These are phyloP conservation scores for Plectropomus leopardus DNA, from an alignment of 2,113 vertebrate genomes.

Conservation along the genomic window DNA sequence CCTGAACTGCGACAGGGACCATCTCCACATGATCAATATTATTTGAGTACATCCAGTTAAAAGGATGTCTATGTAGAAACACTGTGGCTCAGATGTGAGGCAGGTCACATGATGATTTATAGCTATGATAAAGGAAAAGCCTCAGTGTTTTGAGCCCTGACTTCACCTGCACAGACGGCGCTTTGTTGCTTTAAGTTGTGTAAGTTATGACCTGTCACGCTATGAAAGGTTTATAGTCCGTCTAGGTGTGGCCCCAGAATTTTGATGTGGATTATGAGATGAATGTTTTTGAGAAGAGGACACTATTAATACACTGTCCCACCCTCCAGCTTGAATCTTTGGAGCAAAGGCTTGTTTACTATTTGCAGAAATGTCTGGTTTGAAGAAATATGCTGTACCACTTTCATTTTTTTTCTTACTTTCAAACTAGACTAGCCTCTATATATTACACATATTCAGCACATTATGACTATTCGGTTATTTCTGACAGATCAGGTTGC, in stretches of 20 bases:
- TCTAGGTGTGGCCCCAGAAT: slow-evolving; percentile 60
- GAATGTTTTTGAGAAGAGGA: slow-evolving; percentile 41
- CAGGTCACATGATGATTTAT: slow-evolving; percentile 68
- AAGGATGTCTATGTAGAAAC: slow-evolving; percentile 62
- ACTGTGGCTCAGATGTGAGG: slow-evolving; percentile 29
- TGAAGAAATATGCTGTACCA: neutral
- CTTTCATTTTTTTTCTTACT: neutral
- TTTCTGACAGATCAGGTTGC: slow-evolving; percentile 55
- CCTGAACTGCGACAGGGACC: slow-evolving; percentile 58
- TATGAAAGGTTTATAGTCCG: slow-evolving; percentile 71
- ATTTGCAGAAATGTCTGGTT: neutral
- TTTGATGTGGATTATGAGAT: slow-evolving; percentile 55
- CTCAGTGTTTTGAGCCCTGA: slow-evolving; percentile 65
- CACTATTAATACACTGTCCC: neutral
- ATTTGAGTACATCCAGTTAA: slow-evolving; percentile 60
- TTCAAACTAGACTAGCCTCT: neutral
- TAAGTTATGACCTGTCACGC: slow-evolving; percentile 76
- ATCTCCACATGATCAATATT: slow-evolving; percentile 77
- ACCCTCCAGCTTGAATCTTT: neutral
- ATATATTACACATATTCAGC: neutral
- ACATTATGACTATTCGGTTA: slow-evolving; percentile 15
- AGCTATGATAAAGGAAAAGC: slow-evolving; percentile 68
- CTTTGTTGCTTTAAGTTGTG: slow-evolving; percentile 57
- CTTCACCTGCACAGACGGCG: slow-evolving; percentile 74
- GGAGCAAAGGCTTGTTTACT: neutral